Percentiles rank a stretch among this genome's conserved stretches.
Evolutionary conservation across 2,113 vertebrate species (phyloP).

Genomic region (Hucho hucho): DNA sequence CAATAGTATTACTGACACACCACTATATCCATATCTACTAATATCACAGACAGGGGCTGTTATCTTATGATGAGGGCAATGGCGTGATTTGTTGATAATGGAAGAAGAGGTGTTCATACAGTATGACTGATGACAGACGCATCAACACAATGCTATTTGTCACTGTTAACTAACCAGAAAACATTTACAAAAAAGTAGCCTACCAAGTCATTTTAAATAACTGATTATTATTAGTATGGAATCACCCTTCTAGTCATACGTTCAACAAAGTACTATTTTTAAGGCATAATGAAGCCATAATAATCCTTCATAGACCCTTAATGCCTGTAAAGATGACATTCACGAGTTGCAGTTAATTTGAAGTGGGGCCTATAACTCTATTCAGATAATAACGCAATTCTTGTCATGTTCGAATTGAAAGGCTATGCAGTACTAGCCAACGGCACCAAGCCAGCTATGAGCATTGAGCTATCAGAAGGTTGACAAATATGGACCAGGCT

Average conservation of each 20-base stretch:
- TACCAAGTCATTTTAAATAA: not conserved
- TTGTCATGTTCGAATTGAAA: not conserved
- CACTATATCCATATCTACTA: not conserved
- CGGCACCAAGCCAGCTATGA: not conserved
- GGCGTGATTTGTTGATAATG: not conserved
- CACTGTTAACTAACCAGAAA: not conserved
- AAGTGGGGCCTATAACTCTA: no score
- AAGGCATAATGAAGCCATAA: no score
- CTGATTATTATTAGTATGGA: not conserved
- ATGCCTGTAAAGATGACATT: no score
- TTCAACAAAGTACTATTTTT: no score
- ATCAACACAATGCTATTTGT: not conserved
- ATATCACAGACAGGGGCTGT: not conserved
- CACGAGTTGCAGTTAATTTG: no score
- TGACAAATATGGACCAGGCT: not conserved
- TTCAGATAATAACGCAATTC: no score
- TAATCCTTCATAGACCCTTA: no score
- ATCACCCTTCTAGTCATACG: no score
- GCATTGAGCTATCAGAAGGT: not conserved
- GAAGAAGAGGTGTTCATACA: not conserved
- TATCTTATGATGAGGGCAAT: not conserved
- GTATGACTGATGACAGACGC: not conserved
- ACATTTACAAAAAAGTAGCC: no score
- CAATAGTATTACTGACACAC: not conserved
- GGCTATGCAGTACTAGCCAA: not conserved